Evolutionary conservation across 2,888 invertebrate genomes (phyloP).

Genomic region (Pollenia labialis): DNA sequence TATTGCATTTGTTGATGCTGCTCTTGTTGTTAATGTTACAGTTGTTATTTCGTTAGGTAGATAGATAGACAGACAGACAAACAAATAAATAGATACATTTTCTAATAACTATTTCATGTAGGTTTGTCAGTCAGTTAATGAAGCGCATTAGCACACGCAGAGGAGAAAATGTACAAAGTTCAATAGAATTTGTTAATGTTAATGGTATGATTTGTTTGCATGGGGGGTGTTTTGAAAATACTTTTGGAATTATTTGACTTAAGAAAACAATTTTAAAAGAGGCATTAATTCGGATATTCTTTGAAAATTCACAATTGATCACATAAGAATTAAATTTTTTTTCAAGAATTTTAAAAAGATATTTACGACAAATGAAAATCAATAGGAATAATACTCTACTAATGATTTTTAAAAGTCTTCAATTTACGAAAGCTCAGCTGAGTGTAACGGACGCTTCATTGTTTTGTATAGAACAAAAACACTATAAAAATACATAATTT

Average conservation of each 20-base stretch:
- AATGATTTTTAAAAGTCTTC: too few relatives aligned
- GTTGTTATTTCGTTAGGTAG: conserved; percentile 36
- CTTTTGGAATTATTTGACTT: not conserved
- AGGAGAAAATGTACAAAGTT: conserved; percentile 7
- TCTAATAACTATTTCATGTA: conserved; percentile 5
- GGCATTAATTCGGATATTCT: too few relatives aligned
- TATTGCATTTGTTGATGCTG: conserved; percentile 32
- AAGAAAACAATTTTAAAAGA: not conserved
- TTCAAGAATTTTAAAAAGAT: too few relatives aligned
- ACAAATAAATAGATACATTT: conserved; percentile 20
- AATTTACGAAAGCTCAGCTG: too few relatives aligned
- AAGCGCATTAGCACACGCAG: not conserved
- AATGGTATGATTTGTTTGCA: conserved; percentile 8
- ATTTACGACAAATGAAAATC: too few relatives aligned
- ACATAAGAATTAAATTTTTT: too few relatives aligned
- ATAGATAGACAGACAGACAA: conserved; percentile 19
- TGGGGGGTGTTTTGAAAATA: conserved; percentile 1
- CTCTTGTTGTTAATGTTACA: not conserved
- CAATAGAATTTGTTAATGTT: conserved; percentile 30
- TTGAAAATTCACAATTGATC: too few relatives aligned
- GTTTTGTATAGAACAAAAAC: too few relatives aligned
- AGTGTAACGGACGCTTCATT: too few relatives aligned
- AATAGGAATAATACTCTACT: too few relatives aligned
- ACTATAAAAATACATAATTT: too few relatives aligned
- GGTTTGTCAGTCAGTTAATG: conserved; percentile 17